Base-by-base conservation (phyloP, 2,888 invertebrate genomes). In the Pristionchus maxplancki region DNA sequence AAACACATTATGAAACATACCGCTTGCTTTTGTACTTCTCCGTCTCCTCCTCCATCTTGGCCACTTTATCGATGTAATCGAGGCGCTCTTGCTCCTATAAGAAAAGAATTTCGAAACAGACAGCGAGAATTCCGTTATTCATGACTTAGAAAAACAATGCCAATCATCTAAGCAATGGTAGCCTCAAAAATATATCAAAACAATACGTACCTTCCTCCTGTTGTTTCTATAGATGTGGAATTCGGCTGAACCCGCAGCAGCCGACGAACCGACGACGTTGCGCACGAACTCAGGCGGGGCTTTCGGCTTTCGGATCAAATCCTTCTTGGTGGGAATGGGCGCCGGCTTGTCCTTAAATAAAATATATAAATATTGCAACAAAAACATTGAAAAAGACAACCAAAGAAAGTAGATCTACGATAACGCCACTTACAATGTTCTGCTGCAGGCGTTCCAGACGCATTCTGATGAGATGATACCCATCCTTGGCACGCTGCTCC, bases 211-310 rank as follows among this genome's bases (percentile, higher is more conserved):
- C 88, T 99, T 97, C 89, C 99, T 96, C 83, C 99, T 96, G 74
- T 99, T 96, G 95, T 99, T 98, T 90, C 95, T 99, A 98, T 95
- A 99, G 98, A 99, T 98, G 95, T 99, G 99, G 95, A 99, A 99
- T 95, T 99, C 99, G 15, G 99, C 99, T 90, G 98, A 98, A 1
- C 99, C 99, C 53, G 99, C 99, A 31, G 99, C 99, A 48, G 99
- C 99, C 96, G 98, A 98, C 0, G 98, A 99, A n/a, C 99, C 99
- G 98, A 99, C 99, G 4, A 99, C 98, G 96, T 99, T 99, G 89
- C 98, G 71, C 11, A 99, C 98, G 95, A 99, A 99, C 95, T 98
- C 98, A 9, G 97, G 97, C 20, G 97, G 97, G 74, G 96, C 96
- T 6, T 97, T 97, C 85, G 97, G 96, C 91, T 96, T 96, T 94